phyloP scores from a whole-genome alignment of 2,113 vertebrate genomes.

The Caloenas nicobarica region DNA sequence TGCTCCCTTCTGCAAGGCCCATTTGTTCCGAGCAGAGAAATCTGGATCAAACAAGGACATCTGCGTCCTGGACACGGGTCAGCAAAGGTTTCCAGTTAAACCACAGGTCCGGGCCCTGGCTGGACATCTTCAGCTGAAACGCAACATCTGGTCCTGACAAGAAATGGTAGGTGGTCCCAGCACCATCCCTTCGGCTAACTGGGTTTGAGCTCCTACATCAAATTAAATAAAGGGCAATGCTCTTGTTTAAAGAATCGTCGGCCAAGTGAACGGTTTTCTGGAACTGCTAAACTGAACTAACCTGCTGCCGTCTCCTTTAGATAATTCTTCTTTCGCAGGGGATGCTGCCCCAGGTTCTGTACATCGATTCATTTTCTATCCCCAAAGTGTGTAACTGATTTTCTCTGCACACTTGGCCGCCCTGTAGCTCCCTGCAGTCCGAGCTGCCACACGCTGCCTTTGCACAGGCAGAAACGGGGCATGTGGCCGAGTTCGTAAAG shows the following conservation, averaged over 20 bases:
- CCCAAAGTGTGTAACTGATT: fast-evolving
- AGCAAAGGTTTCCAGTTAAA: neutral
- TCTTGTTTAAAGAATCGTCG: no score
- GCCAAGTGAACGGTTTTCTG: no score
- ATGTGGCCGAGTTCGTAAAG: no score
- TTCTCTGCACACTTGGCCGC: fast-evolving
- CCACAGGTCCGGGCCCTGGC: no score
- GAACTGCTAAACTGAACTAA: neutral
- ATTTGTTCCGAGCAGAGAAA: no score
- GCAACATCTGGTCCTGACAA: neutral
- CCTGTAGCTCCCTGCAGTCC: fast-evolving
- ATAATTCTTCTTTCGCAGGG: fast-evolving
- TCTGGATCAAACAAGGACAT: no score
- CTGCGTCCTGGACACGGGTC: neutral
- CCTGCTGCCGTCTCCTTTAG: neutral
- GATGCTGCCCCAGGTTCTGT: neutral
- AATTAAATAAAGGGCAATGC: no score
- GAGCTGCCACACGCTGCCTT: neutral
- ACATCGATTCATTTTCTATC: neutral
- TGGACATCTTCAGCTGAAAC: fast-evolving
- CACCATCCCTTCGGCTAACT: no score
- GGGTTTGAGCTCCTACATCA: no score
- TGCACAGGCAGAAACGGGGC: no score
- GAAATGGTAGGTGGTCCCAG: fast-evolving
- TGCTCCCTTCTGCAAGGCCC: no score